Conservation (phyloP, 2,888 invertebrate species). For the Pseudococcus jackbeardsleyi region DNA sequence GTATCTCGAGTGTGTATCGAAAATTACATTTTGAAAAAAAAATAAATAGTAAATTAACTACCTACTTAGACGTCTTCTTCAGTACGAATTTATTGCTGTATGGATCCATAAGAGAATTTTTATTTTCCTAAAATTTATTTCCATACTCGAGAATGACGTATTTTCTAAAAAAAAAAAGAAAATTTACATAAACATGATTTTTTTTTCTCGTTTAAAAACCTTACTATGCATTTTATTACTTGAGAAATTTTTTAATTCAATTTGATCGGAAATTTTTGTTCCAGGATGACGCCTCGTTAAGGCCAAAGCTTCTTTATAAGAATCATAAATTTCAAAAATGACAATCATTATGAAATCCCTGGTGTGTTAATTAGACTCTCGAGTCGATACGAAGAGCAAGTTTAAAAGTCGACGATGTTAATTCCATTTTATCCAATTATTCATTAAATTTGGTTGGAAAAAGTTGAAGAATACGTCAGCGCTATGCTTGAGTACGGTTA, state of each 20-base stretch:
- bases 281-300: background rate
- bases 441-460: background rate
- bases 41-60: background rate
- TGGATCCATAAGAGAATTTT: too few relatives aligned
- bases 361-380: conserved; percentile 11
- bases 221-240: background rate
- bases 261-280: too few relatives aligned
- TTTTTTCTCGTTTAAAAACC: too few relatives aligned
- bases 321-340: background rate
- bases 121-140: too few relatives aligned
- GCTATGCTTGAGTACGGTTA: background rate
- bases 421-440: conserved; percentile 44
- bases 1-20: background rate
- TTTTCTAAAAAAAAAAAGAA: too few relatives aligned
- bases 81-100: too few relatives aligned
- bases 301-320: background rate
- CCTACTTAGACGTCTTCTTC: too few relatives aligned
- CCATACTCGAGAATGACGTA: too few relatives aligned
- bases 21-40: background rate
- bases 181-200: background rate
- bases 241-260: background rate
- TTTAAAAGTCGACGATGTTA: conserved; percentile 16
- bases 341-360: conserved; percentile 11
- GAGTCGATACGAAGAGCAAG: background rate
- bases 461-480: conserved; percentile 25